These are phyloP conservation scores for Platysteira castanea DNA, from an alignment of 2,113 vertebrate genomes.

Conservation along the genomic window DNA sequence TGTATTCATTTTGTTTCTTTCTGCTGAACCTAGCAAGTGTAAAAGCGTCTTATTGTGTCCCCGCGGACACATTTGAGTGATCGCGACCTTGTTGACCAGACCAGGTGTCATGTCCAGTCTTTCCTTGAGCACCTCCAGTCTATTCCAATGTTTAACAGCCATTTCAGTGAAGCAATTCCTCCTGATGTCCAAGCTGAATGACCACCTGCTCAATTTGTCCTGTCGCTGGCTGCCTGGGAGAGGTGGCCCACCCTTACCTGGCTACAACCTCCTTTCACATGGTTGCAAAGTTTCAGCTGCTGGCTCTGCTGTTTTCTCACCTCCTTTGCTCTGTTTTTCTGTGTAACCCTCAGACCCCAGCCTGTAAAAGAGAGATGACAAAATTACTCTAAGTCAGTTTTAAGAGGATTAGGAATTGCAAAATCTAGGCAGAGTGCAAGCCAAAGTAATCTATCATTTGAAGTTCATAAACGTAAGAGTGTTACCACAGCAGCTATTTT, in stretches of 20 bases:
- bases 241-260: not conserved
- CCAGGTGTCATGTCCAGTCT: not conserved
- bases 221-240: rapidly evolving
- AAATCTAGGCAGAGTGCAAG: not conserved
- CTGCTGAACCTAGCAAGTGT: no score
- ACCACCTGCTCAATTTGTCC: no score
- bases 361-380: not conserved
- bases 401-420: not conserved
- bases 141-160: rapidly evolving
- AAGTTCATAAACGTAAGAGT: not conserved
- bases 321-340: not conserved
- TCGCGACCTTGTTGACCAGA: not conserved
- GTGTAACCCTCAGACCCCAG: not conserved
- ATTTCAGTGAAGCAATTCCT: not conserved
- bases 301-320: not conserved
- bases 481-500: not conserved
- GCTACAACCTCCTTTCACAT: not conserved
- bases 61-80: no score
- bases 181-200: no score
- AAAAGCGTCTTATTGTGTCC: no score
- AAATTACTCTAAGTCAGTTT: not conserved
- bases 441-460: not conserved
- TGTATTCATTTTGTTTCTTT: no score
- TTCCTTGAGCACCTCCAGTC: no score
- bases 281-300: not conserved